These are phyloP conservation scores for Mastacembelus armatus DNA, from an alignment of 2,797 vertebrate genomes.

Conservation along the genomic window DNA sequence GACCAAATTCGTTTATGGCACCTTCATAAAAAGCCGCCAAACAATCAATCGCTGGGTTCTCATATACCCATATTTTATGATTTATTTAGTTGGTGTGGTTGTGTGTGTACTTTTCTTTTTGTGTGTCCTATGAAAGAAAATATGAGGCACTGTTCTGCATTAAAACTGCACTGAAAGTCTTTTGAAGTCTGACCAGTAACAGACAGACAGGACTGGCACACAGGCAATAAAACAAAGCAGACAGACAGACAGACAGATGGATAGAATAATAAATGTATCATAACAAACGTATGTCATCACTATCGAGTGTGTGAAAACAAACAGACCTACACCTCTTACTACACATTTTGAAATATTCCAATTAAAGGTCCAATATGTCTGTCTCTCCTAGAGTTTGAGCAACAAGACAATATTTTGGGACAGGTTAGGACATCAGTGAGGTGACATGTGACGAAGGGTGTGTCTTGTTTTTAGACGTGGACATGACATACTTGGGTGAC, in stretches of 20 bases:
- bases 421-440: neutral
- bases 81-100: slow-evolving; percentile 69
- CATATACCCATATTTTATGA: slow-evolving; percentile 72
- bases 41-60: slow-evolving; percentile 44
- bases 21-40: slow-evolving; percentile 70
- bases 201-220: neutral
- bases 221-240: too few species aligned
- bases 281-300: neutral
- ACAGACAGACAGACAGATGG: neutral
- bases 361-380: neutral
- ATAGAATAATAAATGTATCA: neutral
- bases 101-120: slow-evolving; percentile 56
- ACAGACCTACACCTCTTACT: neutral
- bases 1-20: slow-evolving; percentile 69
- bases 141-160: slow-evolving; percentile 45
- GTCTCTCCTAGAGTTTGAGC: neutral
- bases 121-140: slow-evolving; percentile 54
- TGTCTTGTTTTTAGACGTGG: too few species aligned
- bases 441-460: neutral
- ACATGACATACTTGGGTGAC: too few species aligned
- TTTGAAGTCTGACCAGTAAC: neutral
- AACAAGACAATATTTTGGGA: neutral
- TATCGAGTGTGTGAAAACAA: neutral
- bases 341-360: neutral
- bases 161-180: too few species aligned